A percentile compares a stretch with the other conserved stretches of the same genome.
Conservation (phyloP, 2,113 vertebrate species). For the Grus americana region DNA sequence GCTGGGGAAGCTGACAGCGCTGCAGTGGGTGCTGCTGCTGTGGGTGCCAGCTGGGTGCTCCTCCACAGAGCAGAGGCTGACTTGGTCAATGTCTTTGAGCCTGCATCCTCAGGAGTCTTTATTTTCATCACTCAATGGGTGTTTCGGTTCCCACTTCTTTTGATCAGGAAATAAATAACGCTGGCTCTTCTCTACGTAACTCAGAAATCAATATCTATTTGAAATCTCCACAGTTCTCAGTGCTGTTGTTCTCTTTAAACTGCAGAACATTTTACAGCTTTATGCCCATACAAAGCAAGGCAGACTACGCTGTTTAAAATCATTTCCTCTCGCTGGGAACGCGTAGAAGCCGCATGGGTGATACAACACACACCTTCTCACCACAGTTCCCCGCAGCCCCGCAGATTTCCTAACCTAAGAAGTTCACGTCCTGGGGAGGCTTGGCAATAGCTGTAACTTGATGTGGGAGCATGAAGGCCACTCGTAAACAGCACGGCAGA, state of each 20-base stretch:
- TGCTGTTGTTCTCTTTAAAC: neutral
- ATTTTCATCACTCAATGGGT: neutral
- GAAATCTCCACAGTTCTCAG: neutral
- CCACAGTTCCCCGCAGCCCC: accelerated
- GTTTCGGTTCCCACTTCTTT: conserved; percentile 2
- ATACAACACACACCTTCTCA: neutral
- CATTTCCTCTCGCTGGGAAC: neutral
- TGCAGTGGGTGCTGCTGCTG: accelerated
- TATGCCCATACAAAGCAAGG: neutral
- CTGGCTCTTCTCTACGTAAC: neutral
- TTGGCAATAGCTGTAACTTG: neutral
- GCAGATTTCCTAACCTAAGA: neutral
- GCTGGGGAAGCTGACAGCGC: neutral
- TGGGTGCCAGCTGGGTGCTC: neutral
- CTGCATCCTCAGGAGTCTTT: neutral
- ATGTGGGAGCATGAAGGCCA: neutral
- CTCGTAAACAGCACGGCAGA: neutral
- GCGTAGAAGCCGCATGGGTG: neutral
- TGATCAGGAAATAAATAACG: neutral
- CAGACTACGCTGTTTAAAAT: neutral
- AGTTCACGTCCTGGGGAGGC: neutral
- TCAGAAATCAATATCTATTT: neutral
- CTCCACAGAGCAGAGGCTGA: neutral
- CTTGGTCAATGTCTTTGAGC: neutral
- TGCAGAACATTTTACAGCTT: conserved; percentile 4